Conservation (phyloP, 2,113 vertebrate species). For the Chamaetylas fuelleborni region DNA sequence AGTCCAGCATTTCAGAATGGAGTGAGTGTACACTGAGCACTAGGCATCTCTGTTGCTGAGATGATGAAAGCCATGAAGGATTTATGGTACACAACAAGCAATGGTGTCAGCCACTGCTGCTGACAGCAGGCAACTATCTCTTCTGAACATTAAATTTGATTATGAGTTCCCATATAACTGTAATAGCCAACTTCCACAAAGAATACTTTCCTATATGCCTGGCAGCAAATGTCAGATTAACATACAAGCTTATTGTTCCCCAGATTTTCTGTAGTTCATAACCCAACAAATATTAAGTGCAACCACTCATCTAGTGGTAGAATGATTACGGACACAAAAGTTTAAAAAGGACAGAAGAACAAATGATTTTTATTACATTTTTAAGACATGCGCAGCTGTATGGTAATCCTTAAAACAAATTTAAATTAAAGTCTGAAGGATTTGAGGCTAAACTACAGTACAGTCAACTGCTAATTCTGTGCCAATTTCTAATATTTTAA, state of each 20-base stretch:
- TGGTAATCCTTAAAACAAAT: not conserved
- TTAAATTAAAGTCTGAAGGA: not conserved
- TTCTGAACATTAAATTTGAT: conserved; percentile 11
- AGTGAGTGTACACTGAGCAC: not conserved
- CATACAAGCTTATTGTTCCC: not conserved
- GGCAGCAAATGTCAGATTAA: conserved; percentile 31
- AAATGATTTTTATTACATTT: not conserved
- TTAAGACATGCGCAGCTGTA: not conserved
- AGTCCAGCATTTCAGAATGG: not conserved
- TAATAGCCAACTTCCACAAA: conserved; percentile 30
- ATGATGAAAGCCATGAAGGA: not conserved
- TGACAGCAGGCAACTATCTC: not conserved
- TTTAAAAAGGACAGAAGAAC: not conserved
- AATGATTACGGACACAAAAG: not conserved
- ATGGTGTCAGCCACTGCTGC: not conserved
- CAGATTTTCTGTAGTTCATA: not conserved
- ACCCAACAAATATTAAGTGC: conserved; percentile 12
- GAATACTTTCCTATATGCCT: conserved; percentile 15
- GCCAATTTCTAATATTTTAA: not conserved
- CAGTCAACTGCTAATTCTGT: not conserved
- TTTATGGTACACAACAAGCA: not conserved
- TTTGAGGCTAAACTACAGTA: not conserved
- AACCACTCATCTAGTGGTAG: not conserved
- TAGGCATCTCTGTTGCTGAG: not conserved
- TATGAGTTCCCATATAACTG: not conserved